Evolutionary conservation across 2,888 invertebrate species (phyloP).

Genomic region (Hyppa rectilinea): DNA sequence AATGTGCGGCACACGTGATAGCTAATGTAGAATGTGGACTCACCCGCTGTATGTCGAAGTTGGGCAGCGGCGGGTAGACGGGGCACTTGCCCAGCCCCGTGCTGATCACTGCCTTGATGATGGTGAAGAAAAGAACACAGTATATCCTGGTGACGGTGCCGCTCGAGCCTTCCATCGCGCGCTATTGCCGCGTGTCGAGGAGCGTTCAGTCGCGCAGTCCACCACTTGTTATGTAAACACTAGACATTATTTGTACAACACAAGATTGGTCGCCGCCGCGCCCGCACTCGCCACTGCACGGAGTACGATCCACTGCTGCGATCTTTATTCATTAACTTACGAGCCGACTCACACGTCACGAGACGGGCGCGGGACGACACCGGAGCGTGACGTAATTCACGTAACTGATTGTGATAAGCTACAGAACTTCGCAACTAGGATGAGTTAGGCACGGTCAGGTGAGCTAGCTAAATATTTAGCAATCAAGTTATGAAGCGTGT

Average conservation of each 20-base stretch:
- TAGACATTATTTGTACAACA: slow-evolving; percentile 73
- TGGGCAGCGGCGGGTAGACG: slow-evolving; percentile 91
- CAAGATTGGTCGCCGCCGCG: slow-evolving; percentile 44
- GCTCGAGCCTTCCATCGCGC: slow-evolving; percentile 83
- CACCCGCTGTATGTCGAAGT: slow-evolving; percentile 92
- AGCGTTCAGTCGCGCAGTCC: slow-evolving; percentile 45
- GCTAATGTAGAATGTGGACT: slow-evolving; percentile 70
- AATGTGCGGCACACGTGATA: slow-evolving; percentile 35
- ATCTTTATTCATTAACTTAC: slow-evolving; percentile 39
- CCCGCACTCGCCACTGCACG: slow-evolving; percentile 57
- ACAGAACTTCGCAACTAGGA: slow-evolving; percentile 33
- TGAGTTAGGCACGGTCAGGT: slow-evolving; percentile 48
- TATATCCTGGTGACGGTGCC: slow-evolving; percentile 71
- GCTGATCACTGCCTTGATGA: slow-evolving; percentile 74
- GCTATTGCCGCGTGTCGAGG: slow-evolving; percentile 36
- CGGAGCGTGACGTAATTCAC: slow-evolving; percentile 11
- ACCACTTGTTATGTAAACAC: slow-evolving; percentile 70
- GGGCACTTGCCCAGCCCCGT: slow-evolving; percentile 93
- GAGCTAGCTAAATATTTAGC: slow-evolving; percentile 28
- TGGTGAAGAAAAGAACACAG: slow-evolving; percentile 74
- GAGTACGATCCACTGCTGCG: slow-evolving; percentile 40
- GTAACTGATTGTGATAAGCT: slow-evolving; percentile 17
- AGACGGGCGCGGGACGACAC: slow-evolving; percentile 39
- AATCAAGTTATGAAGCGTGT: slow-evolving; percentile 60
- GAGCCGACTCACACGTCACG: slow-evolving; percentile 28